Conservation (phyloP, 2,113 vertebrate species). For the Scophthalmus maximus region DNA sequence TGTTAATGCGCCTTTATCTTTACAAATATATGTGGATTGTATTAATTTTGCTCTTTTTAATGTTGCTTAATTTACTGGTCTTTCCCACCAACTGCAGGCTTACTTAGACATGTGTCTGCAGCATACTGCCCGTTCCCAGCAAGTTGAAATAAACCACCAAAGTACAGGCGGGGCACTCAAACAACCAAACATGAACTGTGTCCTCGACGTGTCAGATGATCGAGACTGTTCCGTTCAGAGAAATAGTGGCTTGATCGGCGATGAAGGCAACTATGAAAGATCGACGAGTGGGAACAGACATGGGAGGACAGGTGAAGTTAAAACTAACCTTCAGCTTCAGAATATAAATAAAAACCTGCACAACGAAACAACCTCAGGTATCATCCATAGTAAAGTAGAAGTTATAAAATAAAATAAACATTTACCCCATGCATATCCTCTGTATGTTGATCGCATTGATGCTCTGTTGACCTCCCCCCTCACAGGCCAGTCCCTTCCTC, state of each 20-base stretch:
- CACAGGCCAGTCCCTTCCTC: constrained; percentile 33
- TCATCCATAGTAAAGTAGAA: not conserved
- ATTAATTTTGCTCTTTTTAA: too few relatives aligned
- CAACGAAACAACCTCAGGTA: constrained; percentile 7
- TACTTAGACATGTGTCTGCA: not conserved
- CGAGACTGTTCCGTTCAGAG: not conserved
- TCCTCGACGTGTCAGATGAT: not conserved
- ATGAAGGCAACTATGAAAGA: not conserved
- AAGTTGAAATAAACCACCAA: not conserved
- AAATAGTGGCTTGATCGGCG: not conserved
- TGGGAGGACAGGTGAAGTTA: constrained; percentile 17
- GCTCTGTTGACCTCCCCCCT: not conserved
- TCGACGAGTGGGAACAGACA: not conserved
- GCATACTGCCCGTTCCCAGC: not conserved
- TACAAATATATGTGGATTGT: not conserved
- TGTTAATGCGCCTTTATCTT: not conserved
- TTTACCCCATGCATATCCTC: not conserved
- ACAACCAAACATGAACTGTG: not conserved
- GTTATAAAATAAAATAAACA: not conserved
- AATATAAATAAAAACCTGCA: too few relatives aligned
- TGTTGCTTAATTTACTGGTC: not conserved
- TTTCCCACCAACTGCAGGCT: constrained; percentile 9
- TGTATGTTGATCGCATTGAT: too few relatives aligned
- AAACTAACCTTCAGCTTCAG: too few relatives aligned
- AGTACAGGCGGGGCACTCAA: not conserved